Conservation (phyloP, 2,797 vertebrate species). For the Diglossa cyanea region DNA sequence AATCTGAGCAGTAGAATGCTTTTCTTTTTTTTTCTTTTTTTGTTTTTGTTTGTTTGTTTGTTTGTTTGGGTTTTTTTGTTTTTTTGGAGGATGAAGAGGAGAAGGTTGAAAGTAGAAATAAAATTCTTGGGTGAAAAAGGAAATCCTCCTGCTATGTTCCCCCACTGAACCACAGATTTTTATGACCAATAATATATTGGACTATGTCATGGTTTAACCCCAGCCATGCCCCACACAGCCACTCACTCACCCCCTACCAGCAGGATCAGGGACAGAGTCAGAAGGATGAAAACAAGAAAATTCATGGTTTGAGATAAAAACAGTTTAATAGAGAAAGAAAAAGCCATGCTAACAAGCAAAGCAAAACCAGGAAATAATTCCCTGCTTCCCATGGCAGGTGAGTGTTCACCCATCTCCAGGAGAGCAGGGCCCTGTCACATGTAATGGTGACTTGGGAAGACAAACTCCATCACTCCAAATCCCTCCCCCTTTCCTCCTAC, state of each 20-base stretch:
- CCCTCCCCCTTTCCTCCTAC: rapidly evolving
- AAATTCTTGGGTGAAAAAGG: background rate
- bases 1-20: background rate
- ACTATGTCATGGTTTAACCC: background rate
- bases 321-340: background rate
- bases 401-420: background rate
- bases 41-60: too few species aligned
- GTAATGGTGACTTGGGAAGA: rapidly evolving
- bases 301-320: background rate
- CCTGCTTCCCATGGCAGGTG: background rate
- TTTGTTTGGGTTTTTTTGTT: background rate
- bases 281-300: background rate
- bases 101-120: background rate
- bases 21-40: background rate
- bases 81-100: rapidly evolving
- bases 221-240: background rate
- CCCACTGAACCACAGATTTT: background rate
- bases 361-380: background rate
- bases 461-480: background rate
- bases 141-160: background rate
- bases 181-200: background rate
- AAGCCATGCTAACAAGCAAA: rapidly evolving
- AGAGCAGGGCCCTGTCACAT: rapidly evolving
- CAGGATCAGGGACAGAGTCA: background rate
- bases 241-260: rapidly evolving